Conservation (phyloP, 1,140 invertebrate species). For the Drosophila truncata region DNA sequence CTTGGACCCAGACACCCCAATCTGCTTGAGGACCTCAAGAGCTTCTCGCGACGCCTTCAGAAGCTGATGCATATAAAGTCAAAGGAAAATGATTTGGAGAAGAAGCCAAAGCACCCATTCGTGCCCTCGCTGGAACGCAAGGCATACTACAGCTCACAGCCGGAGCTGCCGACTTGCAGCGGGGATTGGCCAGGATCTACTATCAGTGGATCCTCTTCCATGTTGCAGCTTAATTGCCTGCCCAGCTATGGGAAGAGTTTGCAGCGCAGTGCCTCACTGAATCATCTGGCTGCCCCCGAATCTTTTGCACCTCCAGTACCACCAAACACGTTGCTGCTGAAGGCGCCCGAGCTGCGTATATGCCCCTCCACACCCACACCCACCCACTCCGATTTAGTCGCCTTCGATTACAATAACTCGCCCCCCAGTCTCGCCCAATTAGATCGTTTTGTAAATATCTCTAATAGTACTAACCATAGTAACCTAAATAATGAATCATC, state of each 20-base stretch:
- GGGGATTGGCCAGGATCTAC: conserved; percentile 29
- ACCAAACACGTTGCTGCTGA: conserved; percentile 39
- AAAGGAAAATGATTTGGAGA: conserved; percentile 13
- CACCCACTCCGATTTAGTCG: conserved; percentile 64
- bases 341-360: conserved; percentile 67
- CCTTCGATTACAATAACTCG: conserved; percentile 34
- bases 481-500: conserved; percentile 80
- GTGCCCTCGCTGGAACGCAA: conserved; percentile 55
- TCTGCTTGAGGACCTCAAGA: conserved; percentile 69
- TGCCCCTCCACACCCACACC: conserved; percentile 81
- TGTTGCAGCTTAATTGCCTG: conserved; percentile 67
- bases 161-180: conserved; percentile 62
- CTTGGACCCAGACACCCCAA: conserved; percentile 64
- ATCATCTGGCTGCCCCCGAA: conserved; percentile 26
- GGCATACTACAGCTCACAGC: conserved; percentile 76
- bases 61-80: conserved; percentile 60
- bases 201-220: conserved; percentile 53
- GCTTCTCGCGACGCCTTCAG: conserved; percentile 70
- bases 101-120: conserved; percentile 27
- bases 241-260: conserved; percentile 51
- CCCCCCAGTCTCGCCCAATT: conserved; percentile 38
- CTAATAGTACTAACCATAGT: conserved; percentile 83
- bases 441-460: conserved; percentile 79
- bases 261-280: conserved; percentile 47
- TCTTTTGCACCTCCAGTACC: conserved; percentile 4